Conservation (phyloP, 2,113 vertebrate genomes). For the Chrysemys picta region DNA sequence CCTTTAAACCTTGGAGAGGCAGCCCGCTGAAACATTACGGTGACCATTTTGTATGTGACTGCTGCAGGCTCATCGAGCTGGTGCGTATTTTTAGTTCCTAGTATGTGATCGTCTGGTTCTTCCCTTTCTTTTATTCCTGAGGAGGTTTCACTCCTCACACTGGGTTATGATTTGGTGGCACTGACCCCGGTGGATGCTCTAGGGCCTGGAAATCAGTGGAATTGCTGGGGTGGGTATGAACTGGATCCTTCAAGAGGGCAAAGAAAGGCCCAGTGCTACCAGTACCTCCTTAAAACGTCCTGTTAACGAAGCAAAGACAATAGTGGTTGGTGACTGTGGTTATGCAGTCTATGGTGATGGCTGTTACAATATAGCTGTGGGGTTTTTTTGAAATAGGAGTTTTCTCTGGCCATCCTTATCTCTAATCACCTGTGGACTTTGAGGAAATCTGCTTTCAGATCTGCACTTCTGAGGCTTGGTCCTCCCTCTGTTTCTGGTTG, state of each 20-base stretch:
- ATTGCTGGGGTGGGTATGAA: background rate
- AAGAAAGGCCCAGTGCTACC: background rate
- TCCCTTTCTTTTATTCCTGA: background rate
- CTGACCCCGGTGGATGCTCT: background rate
- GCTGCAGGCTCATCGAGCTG: background rate
- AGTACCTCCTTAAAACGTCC: background rate
- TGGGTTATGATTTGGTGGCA: background rate
- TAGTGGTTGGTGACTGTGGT: no score
- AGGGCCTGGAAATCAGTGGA: background rate
- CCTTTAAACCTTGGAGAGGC: background rate
- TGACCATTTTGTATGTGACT: background rate
- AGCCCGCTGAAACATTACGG: background rate
- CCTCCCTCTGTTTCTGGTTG: background rate
- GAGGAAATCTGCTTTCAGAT: background rate
- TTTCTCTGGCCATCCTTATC: background rate
- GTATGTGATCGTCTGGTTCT: background rate
- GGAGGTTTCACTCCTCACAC: background rate
- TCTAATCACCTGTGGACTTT: background rate
- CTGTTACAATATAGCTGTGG: no score
- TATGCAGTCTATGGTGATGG: no score
- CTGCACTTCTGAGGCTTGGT: background rate
- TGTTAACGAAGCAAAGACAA: background rate
- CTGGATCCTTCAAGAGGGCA: background rate
- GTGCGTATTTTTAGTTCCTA: background rate
- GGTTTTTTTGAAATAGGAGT: no score